Conservation (phyloP, 1,140 invertebrate species). For the Apolygus lucorum region DNA sequence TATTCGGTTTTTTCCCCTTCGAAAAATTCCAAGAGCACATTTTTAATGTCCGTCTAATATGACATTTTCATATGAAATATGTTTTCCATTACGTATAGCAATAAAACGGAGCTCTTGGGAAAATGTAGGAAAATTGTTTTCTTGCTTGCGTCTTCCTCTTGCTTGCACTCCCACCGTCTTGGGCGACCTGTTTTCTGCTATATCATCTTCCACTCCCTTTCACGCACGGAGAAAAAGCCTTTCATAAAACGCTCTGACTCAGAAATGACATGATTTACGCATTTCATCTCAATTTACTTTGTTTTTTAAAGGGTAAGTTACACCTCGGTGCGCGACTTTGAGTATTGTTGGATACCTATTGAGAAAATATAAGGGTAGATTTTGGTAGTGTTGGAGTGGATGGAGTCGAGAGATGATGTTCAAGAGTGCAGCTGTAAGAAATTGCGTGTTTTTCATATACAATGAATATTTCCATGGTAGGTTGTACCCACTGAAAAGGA, state of each 20-base stretch:
- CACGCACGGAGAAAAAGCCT: neutral
- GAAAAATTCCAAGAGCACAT: neutral
- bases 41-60: slow-evolving; percentile 28
- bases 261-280: slow-evolving; percentile 11
- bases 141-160: slow-evolving; percentile 6
- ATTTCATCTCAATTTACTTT: neutral
- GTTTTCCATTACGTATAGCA: slow-evolving; percentile 27
- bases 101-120: slow-evolving; percentile 25
- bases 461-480: no score
- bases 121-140: slow-evolving; percentile 28
- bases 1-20: neutral
- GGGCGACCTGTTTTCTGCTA: neutral
- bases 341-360: no score
- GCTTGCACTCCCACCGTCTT: neutral
- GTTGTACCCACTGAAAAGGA: no score
- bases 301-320: no score
- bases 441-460: no score
- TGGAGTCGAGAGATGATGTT: no score
- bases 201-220: neutral
- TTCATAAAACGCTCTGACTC: slow-evolving; percentile 10
- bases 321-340: no score
- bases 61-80: slow-evolving; percentile 29
- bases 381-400: no score
- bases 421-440: no score
- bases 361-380: no score